phyloP scores from a whole-genome alignment of 2,113 vertebrate genomes.

The Phycodurus eques region DNA sequence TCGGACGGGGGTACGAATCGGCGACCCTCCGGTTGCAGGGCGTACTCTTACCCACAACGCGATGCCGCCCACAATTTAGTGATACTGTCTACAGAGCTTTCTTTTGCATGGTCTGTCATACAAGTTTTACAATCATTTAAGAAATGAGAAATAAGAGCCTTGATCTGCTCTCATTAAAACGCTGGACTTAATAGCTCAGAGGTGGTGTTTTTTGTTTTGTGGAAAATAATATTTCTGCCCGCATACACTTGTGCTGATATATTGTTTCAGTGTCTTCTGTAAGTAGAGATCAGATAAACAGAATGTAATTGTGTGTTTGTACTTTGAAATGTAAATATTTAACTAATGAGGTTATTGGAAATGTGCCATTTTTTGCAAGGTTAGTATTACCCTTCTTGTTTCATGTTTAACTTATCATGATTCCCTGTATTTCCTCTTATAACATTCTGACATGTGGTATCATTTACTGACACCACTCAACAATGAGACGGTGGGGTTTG shows the following conservation, averaged over 20 bases:
- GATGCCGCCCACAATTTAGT: neutral
- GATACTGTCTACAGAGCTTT: neutral
- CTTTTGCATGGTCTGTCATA: too few relatives aligned
- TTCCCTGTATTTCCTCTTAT: constrained; percentile 17
- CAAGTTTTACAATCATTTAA: neutral
- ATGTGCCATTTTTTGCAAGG: constrained; percentile 26
- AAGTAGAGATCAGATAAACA: neutral
- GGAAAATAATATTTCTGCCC: neutral
- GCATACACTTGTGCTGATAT: neutral
- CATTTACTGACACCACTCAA: constrained; percentile 33
- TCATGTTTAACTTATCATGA: constrained; percentile 51
- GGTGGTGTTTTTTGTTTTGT: neutral
- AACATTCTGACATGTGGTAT: constrained; percentile 38
- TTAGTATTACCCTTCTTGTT: constrained; percentile 39
- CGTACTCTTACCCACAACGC: too few relatives aligned
- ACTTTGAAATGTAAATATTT: constrained; percentile 44
- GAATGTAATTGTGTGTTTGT: neutral
- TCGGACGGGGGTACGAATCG: too few relatives aligned
- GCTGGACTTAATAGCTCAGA: neutral
- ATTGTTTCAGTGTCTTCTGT: neutral
- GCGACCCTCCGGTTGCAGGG: too few relatives aligned
- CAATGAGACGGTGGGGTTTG: constrained; percentile 5
- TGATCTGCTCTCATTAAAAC: neutral
- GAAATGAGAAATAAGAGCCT: neutral
- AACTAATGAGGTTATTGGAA: constrained; percentile 39